Conservation (phyloP, 1,140 invertebrate genomes). For the Scylla paramamosain region DNA sequence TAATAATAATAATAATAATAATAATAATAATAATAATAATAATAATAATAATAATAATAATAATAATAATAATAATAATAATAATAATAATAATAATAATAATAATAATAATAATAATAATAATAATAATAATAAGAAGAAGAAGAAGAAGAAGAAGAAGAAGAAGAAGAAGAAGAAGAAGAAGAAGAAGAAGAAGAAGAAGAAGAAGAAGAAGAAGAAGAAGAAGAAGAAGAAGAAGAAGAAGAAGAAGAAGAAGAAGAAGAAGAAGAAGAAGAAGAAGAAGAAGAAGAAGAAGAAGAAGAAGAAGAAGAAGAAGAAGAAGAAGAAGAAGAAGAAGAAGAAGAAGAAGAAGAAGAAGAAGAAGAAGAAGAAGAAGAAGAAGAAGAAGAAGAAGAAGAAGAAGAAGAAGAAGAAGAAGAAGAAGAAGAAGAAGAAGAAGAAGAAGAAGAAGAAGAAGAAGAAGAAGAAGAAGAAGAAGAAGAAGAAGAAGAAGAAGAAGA, state of each 20-base stretch:
- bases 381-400: not conserved
- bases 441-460: too few species aligned
- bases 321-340: not conserved
- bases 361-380: not conserved
- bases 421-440: not conserved
- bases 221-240: conserved; percentile 21
- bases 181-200: conserved; percentile 13
- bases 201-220: not conserved
- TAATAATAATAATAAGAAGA: too few species aligned
- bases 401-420: not conserved
- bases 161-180: conserved; percentile 25
- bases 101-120: too few species aligned
- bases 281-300: not conserved
- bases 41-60: too few species aligned
- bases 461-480: too few species aligned
- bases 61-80: too few species aligned
- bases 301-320: not conserved
- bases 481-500: too few species aligned
- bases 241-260: too few species aligned
- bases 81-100: too few species aligned
- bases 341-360: not conserved
- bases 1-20: too few species aligned
- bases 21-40: too few species aligned
- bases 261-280: not conserved
- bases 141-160: conserved; percentile 29